Evolutionary conservation across 2,113 vertebrate genomes (phyloP), one percentile per base, ranked within the genome.

Genomic region (Pelusios castaneus): DNA sequence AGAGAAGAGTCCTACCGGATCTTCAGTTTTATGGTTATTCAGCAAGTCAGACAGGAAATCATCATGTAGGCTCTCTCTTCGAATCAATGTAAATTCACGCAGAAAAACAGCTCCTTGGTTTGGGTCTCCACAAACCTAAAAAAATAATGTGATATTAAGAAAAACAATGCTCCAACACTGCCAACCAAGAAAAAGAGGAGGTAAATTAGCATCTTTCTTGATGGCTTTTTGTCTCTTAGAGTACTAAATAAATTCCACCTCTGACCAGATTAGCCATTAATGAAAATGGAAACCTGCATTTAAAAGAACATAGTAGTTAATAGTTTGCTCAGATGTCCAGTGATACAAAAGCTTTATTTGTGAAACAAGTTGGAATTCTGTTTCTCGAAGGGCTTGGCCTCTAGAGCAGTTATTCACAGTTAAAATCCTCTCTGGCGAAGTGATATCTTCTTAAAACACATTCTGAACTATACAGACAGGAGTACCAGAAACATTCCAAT

Each of bases 21-120:
- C 99, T 95, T 99, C 99, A 90, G 98, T 98, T 97, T 98, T 99
- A 85, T 99, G 99, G 95, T 95, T 97, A 82, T 95, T 97, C 93
- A 98, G 94, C 95, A 97, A 95, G 93, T 99, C 99, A 38, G 98
- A 98, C 17, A 98, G 97, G 75, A 99, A 98, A 94, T 99, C 99
- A 55, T 99, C 99, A 1, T 98, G 98, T 52, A 99, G 98, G 88
- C 98, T 98, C 95, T 99, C 99, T 97, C 98, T 98, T 60, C 98
- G 98, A 96, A 99, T 99, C 93, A 99, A 95, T n/a, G 99, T 99
- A 97, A 98, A 99, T 96, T 99, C 99, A 90, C 99, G 98, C 85
- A 99, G 98, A 93, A 99, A 99, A 93, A 99, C 98, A 38, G 99
- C 99, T 60, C 98, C 99, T 52, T 99, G 98, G 87, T 97, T 98